phyloP scores from a whole-genome alignment of 2,113 vertebrate species.

The Clinocottus analis region DNA sequence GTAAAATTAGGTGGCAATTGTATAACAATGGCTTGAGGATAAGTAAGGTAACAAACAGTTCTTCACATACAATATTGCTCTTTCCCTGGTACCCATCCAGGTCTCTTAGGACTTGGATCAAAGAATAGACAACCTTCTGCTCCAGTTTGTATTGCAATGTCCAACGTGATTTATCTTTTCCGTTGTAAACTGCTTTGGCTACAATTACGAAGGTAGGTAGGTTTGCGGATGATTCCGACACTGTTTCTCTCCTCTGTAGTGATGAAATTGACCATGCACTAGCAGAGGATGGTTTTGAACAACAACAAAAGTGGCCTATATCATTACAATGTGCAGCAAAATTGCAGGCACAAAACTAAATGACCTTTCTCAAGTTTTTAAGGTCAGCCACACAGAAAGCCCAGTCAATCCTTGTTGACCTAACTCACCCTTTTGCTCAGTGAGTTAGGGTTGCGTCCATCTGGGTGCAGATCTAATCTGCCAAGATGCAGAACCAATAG shows the following conservation, averaged over 20 bases:
- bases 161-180: conserved; percentile 70
- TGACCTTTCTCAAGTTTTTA: not conserved
- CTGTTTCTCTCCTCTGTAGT: not conserved
- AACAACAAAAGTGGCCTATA: not conserved
- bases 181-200: not conserved
- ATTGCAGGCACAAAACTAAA: not conserved
- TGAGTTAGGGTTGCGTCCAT: not conserved
- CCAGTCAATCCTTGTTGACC: not conserved
- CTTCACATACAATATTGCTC: conserved; percentile 39
- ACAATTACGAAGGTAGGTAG: not conserved
- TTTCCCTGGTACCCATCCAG: conserved; percentile 20
- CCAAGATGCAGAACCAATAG: not conserved
- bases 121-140: conserved; percentile 55
- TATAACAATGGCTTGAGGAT: conserved; percentile 29
- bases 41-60: conserved; percentile 58
- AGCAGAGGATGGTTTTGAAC: not conserved
- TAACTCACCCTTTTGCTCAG: not conserved
- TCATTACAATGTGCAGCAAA: not conserved
- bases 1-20: conserved; percentile 70
- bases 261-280: not conserved
- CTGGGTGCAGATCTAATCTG: not conserved
- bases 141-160: conserved; percentile 57
- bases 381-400: not conserved
- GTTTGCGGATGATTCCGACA: not conserved
- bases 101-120: conserved; percentile 70